Conservation (phyloP, 2,888 invertebrate species). For the Hermaeophaga mercurialis region DNA sequence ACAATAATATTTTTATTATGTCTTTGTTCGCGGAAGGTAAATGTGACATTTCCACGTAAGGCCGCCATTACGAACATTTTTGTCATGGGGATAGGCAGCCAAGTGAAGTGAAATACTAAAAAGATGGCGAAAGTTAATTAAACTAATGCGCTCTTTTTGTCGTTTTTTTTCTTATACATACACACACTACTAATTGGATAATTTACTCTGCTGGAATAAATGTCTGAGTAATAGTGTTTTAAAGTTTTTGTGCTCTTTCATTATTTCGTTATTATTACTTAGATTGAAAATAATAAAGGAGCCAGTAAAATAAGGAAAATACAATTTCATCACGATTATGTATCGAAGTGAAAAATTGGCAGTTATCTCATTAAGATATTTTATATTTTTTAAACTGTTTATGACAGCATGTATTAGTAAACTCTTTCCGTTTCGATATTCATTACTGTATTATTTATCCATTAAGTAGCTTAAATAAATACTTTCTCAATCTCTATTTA, state of each 20-base stretch:
- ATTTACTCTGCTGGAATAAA: background rate
- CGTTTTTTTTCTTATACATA: background rate
- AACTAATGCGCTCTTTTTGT: constrained; percentile 7
- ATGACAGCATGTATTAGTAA: no score
- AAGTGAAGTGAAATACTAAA: background rate
- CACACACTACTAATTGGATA: background rate
- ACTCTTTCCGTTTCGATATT: no score
- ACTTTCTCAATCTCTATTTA: no score
- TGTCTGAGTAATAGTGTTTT: background rate
- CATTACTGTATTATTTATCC: no score
- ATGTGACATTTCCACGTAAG: constrained; percentile 15
- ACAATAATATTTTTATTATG: constrained; percentile 16
- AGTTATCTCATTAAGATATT: no score
- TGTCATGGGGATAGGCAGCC: constrained; percentile 10
- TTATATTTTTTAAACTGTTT: no score
- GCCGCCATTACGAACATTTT: constrained; percentile 1
- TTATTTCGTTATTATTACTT: background rate
- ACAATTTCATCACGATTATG: no score
- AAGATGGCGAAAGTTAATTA: constrained; percentile 13
- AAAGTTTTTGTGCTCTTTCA: no score
- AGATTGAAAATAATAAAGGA: no score
- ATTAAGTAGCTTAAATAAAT: no score
- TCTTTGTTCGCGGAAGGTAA: constrained; percentile 2
- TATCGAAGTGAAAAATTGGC: no score
- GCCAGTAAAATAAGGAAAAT: no score